These are phyloP conservation scores for Dunckerocampus dactyliophorus DNA, from an alignment of 2,113 vertebrate species.

Conservation along the genomic window DNA sequence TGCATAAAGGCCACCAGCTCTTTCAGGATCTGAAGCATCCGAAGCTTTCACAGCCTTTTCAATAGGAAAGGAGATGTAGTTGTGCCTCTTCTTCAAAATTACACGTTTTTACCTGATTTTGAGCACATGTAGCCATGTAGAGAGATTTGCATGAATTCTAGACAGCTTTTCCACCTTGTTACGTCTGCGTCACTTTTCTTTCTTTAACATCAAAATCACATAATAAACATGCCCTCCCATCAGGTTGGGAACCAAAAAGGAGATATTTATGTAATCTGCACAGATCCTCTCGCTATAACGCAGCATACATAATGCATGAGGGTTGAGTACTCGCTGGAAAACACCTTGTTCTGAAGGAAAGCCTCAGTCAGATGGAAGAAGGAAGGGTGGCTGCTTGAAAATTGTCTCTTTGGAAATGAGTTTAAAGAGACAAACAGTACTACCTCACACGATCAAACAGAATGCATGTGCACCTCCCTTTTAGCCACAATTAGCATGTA, in stretches of 20 bases:
- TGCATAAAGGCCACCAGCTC: slow-evolving; percentile 40
- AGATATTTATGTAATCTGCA: slow-evolving; percentile 67
- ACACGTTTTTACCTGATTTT: background rate
- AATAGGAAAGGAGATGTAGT: background rate
- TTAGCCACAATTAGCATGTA: background rate
- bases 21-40: slow-evolving; percentile 10
- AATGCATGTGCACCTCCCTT: background rate
- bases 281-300: slow-evolving; percentile 61
- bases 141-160: slow-evolving; percentile 43
- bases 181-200: slow-evolving; percentile 15
- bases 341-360: slow-evolving; percentile 40
- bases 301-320: slow-evolving; percentile 66
- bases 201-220: slow-evolving; percentile 49
- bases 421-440: slow-evolving; percentile 10
- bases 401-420: slow-evolving; percentile 11
- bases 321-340: slow-evolving; percentile 40
- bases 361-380: slow-evolving; percentile 12
- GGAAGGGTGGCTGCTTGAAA: background rate
- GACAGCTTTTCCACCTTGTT: slow-evolving; percentile 21
- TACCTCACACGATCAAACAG: slow-evolving; percentile 13
- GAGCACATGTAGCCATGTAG: slow-evolving; percentile 3
- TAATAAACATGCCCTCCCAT: slow-evolving; percentile 41
- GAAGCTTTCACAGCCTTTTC: slow-evolving; percentile 25
- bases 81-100: background rate
- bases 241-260: slow-evolving; percentile 47